A percentile compares a stretch with the other conserved stretches of the same genome.
phyloP scores from a whole-genome alignment of 2,113 vertebrate genomes.

The Chaetorhynchus papuensis region DNA sequence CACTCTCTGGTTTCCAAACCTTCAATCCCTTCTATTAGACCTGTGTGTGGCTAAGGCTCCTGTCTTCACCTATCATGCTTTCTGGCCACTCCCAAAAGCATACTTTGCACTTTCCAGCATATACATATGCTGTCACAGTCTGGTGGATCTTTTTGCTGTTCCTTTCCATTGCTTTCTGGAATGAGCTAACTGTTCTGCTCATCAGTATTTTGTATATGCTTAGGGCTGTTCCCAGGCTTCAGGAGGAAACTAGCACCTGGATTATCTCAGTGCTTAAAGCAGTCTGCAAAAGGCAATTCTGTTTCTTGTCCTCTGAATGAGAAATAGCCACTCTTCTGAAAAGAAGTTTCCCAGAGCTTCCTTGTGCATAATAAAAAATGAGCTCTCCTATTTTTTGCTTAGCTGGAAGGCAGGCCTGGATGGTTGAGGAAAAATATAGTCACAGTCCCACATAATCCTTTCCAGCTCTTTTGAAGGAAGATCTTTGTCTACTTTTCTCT shows the following conservation, averaged over 20 bases:
- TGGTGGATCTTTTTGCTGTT: not conserved
- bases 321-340: not conserved
- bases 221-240: not conserved
- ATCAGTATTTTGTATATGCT: not conserved
- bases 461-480: constrained; percentile 44
- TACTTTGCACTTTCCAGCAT: not conserved
- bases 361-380: not conserved
- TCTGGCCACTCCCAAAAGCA: not conserved
- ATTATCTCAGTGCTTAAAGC: not conserved
- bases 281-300: not conserved
- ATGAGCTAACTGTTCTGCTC: not conserved
- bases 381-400: not conserved
- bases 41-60: not conserved
- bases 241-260: not conserved
- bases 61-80: not conserved
- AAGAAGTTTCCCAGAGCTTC: not conserved
- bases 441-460: constrained; percentile 39
- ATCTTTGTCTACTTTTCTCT: constrained; percentile 34
- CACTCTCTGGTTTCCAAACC: not conserved
- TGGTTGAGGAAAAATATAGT: constrained; percentile 25
- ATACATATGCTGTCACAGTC: not conserved
- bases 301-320: not conserved
- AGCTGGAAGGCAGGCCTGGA: not conserved
- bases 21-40: not conserved
- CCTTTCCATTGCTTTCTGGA: not conserved